Evolutionary conservation across 2,888 invertebrate genomes (phyloP), one percentile per base, ranked within the genome.

Genomic region (Colletes collaris): DNA sequence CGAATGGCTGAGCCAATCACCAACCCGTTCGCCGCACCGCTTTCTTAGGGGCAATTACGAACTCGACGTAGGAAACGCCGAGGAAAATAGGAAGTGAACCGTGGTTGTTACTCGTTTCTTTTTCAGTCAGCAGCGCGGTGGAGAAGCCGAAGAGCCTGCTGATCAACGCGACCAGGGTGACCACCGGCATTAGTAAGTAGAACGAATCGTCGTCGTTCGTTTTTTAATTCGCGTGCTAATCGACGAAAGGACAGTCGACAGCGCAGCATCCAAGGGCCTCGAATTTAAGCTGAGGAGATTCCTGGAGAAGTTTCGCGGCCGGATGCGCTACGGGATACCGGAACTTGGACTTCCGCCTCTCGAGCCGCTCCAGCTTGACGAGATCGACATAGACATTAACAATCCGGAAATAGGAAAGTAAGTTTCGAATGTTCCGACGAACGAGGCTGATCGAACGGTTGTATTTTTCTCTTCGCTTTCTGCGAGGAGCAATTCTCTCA

Each of bases 391-490:
- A 6, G 84, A 88, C 10, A 89, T 89, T 4, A 76, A 84, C 60
- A 90, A 91, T 82, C 83, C 85, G 6, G 91, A 92, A 71, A 89
- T 92, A 70, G 92, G 92, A 76, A 89, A 88, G 92, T 92, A 82
- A 77, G 84, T 79, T 58, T 0, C 3, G 6, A 10, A 10, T 27
- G 5, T 49, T 37, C 16, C 8, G 44, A 40, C 40, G 40, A 8
- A 46, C 10, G 44, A 46, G 40, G 40, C 40, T 40, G 4, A 6
- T 40, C 4, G 40, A 40, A 40, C 27, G 2, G 27, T 2, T 27
- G 27, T 27, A 27, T 27, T 27, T 27, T 27, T 27, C 27, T 27
- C 27, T 27, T 27, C 27, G 2, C 27, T 0, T 27, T 27, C 27
- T 27, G 27, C 2, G 1, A 27, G 27, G 27, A 27, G 27, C 27